Evolutionary conservation across 2,888 invertebrate species (phyloP).

Genomic region (Hyposoter didymator): DNA sequence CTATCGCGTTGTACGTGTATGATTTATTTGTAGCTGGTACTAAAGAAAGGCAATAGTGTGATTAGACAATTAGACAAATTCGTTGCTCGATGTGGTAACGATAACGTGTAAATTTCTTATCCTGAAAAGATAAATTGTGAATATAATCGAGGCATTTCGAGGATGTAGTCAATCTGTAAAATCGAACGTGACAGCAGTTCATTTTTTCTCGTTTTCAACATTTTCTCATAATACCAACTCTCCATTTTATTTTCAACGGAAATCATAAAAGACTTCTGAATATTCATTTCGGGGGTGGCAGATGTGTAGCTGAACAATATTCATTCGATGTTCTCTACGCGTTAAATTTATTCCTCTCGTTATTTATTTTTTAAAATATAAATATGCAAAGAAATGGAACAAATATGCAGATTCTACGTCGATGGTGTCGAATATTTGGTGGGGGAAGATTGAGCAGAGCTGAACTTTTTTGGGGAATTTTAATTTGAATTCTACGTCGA

Average conservation of each 20-base stretch:
- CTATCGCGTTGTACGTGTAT: conserved; percentile 66
- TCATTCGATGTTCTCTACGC: conserved; percentile 63
- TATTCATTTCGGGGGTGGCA: neutral
- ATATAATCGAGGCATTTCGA: conserved; percentile 42
- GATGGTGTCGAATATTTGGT: conserved; percentile 38
- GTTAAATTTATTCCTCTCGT: conserved; percentile 64
- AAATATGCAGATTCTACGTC: conserved; percentile 31
- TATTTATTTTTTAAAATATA: conserved; percentile 51
- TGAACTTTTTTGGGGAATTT: neutral
- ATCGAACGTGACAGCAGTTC: neutral
- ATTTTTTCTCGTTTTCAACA: neutral
- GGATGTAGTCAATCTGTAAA: conserved; percentile 7
- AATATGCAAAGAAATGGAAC: conserved; percentile 21
- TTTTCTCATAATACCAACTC: neutral
- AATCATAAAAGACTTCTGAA: neutral
- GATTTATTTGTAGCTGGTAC: conserved; percentile 63
- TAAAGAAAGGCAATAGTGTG: conserved; percentile 71
- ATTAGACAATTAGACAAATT: conserved; percentile 66
- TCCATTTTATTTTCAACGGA: neutral
- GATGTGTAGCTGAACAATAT: conserved; percentile 41
- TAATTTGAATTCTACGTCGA: neutral
- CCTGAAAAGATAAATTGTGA: conserved; percentile 18
- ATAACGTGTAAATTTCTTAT: conserved; percentile 58
- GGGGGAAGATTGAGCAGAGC: neutral
- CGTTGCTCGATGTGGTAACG: conserved; percentile 61